Evolutionary conservation across 2,797 vertebrate genomes (phyloP).

Genomic region (Helarctos malayanus): DNA sequence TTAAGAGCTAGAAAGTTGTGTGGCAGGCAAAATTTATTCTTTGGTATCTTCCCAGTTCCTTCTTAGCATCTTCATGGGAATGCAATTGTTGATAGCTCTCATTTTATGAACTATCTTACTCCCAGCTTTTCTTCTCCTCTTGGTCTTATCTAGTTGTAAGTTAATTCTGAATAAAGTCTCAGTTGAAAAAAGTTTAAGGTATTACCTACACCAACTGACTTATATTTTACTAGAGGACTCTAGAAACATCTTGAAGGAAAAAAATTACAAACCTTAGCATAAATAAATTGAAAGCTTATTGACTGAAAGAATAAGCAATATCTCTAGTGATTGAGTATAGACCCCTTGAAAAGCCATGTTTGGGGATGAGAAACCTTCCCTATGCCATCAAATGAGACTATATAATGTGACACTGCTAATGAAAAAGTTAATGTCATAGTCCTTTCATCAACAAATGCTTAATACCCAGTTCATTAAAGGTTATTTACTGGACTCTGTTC

Average conservation of each 20-base stretch:
- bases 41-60: neutral
- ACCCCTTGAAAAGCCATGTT: neutral
- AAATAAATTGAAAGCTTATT: neutral
- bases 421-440: neutral
- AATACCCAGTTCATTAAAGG: neutral
- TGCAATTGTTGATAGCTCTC: neutral
- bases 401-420: neutral
- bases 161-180: neutral
- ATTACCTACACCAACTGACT: neutral
- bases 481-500: neutral
- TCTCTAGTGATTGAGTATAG: neutral
- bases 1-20: neutral
- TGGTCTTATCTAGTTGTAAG: neutral
- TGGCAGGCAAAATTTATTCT: neutral
- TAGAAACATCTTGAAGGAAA: neutral
- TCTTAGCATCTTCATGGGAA: neutral
- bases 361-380: neutral
- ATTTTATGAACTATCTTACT: neutral
- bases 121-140: neutral
- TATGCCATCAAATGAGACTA: neutral
- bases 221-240: neutral
- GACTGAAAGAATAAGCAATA: neutral
- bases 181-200: neutral
- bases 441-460: neutral
- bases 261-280: neutral